Evolutionary conservation across 2,888 invertebrate genomes (phyloP).

Genomic region (Ctenicera cuprea): DNA sequence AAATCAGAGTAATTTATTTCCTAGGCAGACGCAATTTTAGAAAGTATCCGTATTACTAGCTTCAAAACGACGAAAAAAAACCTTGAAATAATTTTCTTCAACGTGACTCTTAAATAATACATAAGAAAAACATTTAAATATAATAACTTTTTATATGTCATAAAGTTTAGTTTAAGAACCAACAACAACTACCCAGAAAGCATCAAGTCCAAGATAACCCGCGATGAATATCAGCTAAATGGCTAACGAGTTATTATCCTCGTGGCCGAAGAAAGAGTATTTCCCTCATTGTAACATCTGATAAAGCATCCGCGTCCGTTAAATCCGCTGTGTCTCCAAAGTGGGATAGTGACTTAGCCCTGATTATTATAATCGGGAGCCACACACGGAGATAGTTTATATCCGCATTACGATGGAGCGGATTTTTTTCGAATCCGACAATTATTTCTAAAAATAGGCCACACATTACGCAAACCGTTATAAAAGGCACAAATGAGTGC

Average conservation of each 20-base stretch:
- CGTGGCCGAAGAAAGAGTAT: constrained; percentile 50
- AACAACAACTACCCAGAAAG: neutral
- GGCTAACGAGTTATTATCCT: constrained; percentile 54
- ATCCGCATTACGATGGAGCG: constrained; percentile 59
- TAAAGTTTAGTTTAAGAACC: too few species aligned
- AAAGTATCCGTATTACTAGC: too few species aligned
- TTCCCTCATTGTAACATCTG: constrained; percentile 56
- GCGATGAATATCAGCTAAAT: constrained; percentile 49
- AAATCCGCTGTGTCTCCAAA: constrained; percentile 55
- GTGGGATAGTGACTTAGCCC: constrained; percentile 62
- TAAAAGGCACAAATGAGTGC: constrained; percentile 13
- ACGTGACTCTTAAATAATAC: too few species aligned
- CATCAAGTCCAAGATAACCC: constrained; percentile 26
- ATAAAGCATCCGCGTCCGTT: constrained; percentile 55
- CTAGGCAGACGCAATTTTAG: too few species aligned
- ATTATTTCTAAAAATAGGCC: neutral
- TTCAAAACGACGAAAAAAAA: too few species aligned
- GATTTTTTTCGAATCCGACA: neutral
- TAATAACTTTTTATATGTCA: too few species aligned
- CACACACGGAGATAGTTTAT: constrained; percentile 69
- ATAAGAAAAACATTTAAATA: too few species aligned
- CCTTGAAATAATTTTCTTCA: too few species aligned
- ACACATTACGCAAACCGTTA: neutral
- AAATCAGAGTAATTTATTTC: too few species aligned
- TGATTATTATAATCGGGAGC: constrained; percentile 70